Evolutionary conservation across 1,140 invertebrate species (phyloP).

Genomic region (Meteorus sp.): DNA sequence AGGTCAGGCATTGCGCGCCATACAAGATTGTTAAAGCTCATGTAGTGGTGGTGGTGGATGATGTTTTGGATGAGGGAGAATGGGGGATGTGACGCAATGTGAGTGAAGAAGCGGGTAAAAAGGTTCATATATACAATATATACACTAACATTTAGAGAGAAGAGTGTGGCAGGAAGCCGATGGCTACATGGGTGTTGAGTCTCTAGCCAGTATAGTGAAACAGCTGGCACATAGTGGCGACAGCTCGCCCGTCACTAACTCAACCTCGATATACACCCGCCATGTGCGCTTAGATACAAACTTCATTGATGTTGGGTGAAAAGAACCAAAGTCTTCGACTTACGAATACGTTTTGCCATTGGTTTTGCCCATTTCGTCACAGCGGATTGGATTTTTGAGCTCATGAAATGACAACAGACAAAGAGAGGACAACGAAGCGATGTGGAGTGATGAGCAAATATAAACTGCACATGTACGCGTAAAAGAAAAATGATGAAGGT

Average conservation of each 20-base stretch:
- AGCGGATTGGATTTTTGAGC: too few relatives aligned
- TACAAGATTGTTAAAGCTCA: slow-evolving; percentile 56
- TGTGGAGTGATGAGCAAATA: too few relatives aligned
- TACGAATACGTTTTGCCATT: neutral
- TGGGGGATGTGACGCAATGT: neutral
- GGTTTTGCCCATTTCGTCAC: too few relatives aligned
- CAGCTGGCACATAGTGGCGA: slow-evolving; percentile 56
- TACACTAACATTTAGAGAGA: too few relatives aligned
- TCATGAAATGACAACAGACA: too few relatives aligned
- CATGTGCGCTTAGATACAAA: slow-evolving; percentile 55
- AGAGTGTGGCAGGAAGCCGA: slow-evolving; percentile 12
- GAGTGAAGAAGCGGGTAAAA: slow-evolving; percentile 4
- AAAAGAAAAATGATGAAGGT: neutral
- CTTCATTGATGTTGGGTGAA: slow-evolving; percentile 54
- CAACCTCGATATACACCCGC: slow-evolving; percentile 55
- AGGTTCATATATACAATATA: too few relatives aligned
- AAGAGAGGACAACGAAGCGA: too few relatives aligned
- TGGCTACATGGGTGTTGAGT: slow-evolving; percentile 5
- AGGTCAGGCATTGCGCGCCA: slow-evolving; percentile 41
- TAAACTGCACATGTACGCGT: too few relatives aligned
- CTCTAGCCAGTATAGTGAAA: slow-evolving; percentile 49
- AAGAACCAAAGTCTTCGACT: slow-evolving; percentile 15
- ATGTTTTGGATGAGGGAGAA: slow-evolving; percentile 18
- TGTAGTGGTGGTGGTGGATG: slow-evolving; percentile 13
- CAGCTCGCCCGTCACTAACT: slow-evolving; percentile 57